Evolutionary conservation across 2,797 vertebrate species (phyloP), one percentile per base, ranked within the genome.

Genomic region (Eidolon dupreanum): DNA sequence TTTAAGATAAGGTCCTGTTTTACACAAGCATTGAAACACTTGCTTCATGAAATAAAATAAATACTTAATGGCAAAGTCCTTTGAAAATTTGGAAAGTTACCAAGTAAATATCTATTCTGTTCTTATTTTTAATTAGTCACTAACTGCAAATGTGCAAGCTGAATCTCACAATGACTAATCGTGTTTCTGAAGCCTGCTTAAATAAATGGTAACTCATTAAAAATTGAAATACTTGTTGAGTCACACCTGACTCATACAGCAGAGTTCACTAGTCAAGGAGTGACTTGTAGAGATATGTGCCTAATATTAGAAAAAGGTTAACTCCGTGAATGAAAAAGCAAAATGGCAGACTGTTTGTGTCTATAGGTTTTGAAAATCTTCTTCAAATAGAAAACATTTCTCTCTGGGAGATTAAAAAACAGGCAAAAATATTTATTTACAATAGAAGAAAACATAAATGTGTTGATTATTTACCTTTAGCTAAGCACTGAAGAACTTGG

Each of bases 171-270:
- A 65, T 97, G 93, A 97, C 93, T 97, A 92, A 95, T 43, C 16
- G 38, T 82, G 82, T 79, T 87, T 93, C 74, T 22, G 53, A 66
- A 88, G 38, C 63, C 51, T 79, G 15, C 49, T 78, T 95, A 90
- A 95, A 88, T 96, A 96, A 95, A 82, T 20, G 46, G 43, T 59
- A 95, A 95, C 41, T 94, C 93, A 97, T 90, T 96, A 96, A 96
- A 94, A 97, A 81, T 84, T 70, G 61, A 90, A 95, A 96, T 74
- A 77, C 71, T 90, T 88, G 83, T 87, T 83, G 92, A 96, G 66
- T 98, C 87, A 95, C 20, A 28, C 10, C 22, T 94, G 92, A 96
- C 65, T 97, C 87, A 97, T 17, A 59, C 0, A 53, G 36, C 81
- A 84, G 57, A 93, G 66, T 20, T 46, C 87, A 78, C 82, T 93